phyloP scores from a whole-genome alignment of 2,113 vertebrate genomes.

The Pteruthius melanotis region DNA sequence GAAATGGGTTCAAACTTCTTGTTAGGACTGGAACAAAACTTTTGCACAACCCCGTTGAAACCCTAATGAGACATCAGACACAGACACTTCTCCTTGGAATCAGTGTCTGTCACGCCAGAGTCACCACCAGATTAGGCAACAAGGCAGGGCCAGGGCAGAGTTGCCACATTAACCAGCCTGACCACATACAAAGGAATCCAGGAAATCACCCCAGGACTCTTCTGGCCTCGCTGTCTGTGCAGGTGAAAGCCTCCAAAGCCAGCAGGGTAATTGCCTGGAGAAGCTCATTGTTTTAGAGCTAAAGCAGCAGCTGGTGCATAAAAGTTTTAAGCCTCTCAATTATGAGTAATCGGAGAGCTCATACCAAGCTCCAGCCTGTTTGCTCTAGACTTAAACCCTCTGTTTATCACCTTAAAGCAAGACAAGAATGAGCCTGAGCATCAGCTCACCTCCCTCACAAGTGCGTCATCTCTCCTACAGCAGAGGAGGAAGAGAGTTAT shows the following conservation, averaged over 20 bases:
- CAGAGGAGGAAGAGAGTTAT: neutral
- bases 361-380: slow-evolving; percentile 2
- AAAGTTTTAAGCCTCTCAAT: neutral
- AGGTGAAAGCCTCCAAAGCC: neutral
- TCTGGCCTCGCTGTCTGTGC: neutral
- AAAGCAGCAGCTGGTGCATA: neutral
- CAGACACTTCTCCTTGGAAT: neutral
- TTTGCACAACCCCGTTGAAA: neutral
- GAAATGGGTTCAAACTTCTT: neutral
- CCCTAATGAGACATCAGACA: neutral
- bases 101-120: neutral
- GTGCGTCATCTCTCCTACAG: neutral
- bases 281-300: neutral
- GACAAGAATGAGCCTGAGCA: slow-evolving; percentile 13
- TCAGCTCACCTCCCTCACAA: neutral
- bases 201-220: neutral
- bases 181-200: neutral
- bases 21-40: neutral
- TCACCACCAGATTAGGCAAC: slow-evolving; percentile 3
- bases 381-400: neutral
- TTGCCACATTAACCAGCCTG: neutral
- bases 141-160: neutral
- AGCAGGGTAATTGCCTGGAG: neutral
- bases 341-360: slow-evolving; percentile 11
- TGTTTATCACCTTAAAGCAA: slow-evolving; percentile 15